Percentiles rank a stretch among this genome's conserved stretches.
phyloP scores from a whole-genome alignment of 2,113 vertebrate species.

The Gracilinanus agilis region DNA sequence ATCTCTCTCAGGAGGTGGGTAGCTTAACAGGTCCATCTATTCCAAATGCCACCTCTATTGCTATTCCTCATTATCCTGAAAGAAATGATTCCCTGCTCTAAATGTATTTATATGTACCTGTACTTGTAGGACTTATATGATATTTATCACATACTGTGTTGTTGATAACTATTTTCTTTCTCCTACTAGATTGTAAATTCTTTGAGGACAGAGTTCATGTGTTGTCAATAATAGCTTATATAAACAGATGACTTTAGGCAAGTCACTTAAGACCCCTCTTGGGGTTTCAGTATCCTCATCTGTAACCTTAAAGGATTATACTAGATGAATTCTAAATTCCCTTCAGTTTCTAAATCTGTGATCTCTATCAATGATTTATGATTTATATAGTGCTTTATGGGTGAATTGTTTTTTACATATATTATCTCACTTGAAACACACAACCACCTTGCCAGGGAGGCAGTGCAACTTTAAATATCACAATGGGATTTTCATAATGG shows the following conservation, averaged over 20 bases:
- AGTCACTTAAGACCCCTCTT: background rate
- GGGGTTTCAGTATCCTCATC: background rate
- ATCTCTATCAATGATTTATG: background rate
- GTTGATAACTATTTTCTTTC: background rate
- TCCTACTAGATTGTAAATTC: background rate
- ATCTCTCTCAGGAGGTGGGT: background rate
- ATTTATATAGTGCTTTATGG: background rate
- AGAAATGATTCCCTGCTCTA: background rate
- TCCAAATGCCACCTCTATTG: background rate
- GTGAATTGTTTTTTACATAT: slow-evolving; percentile 10
- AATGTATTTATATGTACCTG: background rate
- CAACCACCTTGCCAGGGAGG: background rate
- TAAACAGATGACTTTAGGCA: background rate
- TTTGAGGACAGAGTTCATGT: background rate
- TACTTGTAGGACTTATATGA: background rate
- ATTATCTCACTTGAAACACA: background rate
- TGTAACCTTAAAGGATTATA: background rate
- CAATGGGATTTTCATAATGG: background rate
- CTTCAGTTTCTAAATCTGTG: background rate
- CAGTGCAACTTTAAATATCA: background rate
- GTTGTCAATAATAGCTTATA: background rate
- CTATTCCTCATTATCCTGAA: background rate
- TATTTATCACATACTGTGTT: background rate
- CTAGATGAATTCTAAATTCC: background rate
- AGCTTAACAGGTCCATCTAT: background rate